Conservation (phyloP, 1,140 invertebrate species). For the Spodoptera frugiperda region DNA sequence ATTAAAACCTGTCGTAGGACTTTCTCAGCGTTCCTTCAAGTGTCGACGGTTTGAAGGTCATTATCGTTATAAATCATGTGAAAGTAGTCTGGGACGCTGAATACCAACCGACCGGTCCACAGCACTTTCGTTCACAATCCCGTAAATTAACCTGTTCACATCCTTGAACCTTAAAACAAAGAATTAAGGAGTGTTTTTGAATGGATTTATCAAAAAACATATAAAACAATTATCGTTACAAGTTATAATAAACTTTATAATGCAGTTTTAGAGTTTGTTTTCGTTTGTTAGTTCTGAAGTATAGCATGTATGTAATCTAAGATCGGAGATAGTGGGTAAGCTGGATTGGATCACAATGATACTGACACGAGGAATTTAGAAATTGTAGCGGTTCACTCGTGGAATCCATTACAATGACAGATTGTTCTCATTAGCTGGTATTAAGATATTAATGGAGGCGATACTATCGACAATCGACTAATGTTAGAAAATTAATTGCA, state of each 20-base stretch:
- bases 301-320: slow-evolving; percentile 15
- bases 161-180: slow-evolving; percentile 23
- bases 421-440: slow-evolving; percentile 5
- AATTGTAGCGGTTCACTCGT: slow-evolving; percentile 19
- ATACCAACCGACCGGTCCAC: slow-evolving; percentile 25
- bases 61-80: slow-evolving; percentile 39
- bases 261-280: slow-evolving; percentile 6
- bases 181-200: slow-evolving; percentile 9
- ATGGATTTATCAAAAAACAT: neutral
- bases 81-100: slow-evolving; percentile 30
- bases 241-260: neutral
- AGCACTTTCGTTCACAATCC: slow-evolving; percentile 36
- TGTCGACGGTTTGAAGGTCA: slow-evolving; percentile 26
- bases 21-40: slow-evolving; percentile 22
- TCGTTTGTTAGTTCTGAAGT: neutral
- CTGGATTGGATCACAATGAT: slow-evolving; percentile 17
- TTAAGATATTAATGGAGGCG: slow-evolving; percentile 9
- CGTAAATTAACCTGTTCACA: slow-evolving; percentile 31
- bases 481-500: no score
- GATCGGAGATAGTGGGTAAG: slow-evolving; percentile 19
- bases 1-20: slow-evolving; percentile 3
- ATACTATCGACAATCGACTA: no score
- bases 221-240: neutral
- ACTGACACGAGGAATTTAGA: slow-evolving; percentile 38
- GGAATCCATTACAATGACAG: slow-evolving; percentile 8